Evolutionary conservation across 2,797 vertebrate genomes (phyloP), one percentile per base, ranked within the genome.

Genomic region (Anguilla anguilla): DNA sequence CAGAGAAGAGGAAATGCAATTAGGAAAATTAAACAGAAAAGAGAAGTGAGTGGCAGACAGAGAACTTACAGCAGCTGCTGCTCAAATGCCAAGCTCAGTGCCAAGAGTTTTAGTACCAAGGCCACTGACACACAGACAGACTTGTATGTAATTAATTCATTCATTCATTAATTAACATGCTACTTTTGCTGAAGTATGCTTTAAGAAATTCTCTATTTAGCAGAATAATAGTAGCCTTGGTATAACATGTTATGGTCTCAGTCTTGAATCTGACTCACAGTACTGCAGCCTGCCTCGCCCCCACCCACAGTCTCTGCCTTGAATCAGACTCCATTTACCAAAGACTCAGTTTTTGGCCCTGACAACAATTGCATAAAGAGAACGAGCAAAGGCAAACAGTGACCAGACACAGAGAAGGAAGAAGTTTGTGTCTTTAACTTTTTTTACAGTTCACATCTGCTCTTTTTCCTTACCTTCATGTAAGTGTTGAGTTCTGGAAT

Each of bases 401-500:
- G 49, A 79, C 79, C 17, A 7, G 13, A n/a, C 43, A 43, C 2
- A 2, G 51, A 46, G 6, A 64, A 77, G 2, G 35, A 10, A 77
- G 31, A 77, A 39, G 72, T 77, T 17, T 6, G 3, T 15, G 10
- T 69, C n/a, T 69, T 69, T 31, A 4, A 31, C 1, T 11, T 35
- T 15, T 74, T 11, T 1, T 39, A 43, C 35, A 46, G 15, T 53
- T 53, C 7, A 53, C 51, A 19, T 22, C 2, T 5, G 6, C 3
- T 11, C 87, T 28, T 39, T 43, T 55, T 3, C 43, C 85, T 90
- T 96, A 99, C 98, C 97, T 99, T 99, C 95, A 99, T 98, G 94
- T 99, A 99, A 2, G 93, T 92, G 39, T 98, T 98, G 90, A 99
- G 96, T 59, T 97, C 95, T 0, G 98, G 96, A 88, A 99, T 98